A percentile compares a stretch with the other conserved stretches of the same genome.
phyloP scores from a whole-genome alignment of 1,140 invertebrate species.

The Phymastichus coffea region DNA sequence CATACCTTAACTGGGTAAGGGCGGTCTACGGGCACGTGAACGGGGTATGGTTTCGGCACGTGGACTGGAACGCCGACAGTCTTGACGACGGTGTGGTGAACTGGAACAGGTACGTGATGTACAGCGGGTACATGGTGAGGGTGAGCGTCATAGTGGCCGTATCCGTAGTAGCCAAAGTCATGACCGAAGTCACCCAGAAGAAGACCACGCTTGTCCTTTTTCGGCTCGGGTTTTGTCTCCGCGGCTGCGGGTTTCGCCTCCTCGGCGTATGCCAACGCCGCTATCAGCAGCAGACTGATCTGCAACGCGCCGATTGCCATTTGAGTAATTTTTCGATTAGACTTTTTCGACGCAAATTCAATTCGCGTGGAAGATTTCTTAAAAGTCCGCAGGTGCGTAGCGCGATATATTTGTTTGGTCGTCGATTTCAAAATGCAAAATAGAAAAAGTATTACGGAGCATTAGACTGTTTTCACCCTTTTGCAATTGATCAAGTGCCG shows the following conservation, averaged over 20 bases:
- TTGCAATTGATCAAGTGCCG: not conserved
- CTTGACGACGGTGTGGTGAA: conserved; percentile 27
- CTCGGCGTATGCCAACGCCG: conserved; percentile 35
- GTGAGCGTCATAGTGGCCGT: conserved; percentile 12
- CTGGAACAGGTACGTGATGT: conserved; percentile 28
- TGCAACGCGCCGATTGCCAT: conserved; percentile 32
- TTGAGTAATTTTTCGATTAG: too few relatives aligned
- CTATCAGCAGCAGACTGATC: conserved; percentile 49
- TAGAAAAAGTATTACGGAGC: not conserved
- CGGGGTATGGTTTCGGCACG: conserved; percentile 45
- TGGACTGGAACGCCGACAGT: conserved; percentile 42
- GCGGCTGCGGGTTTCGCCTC: conserved; percentile 20
- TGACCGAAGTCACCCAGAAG: conserved; percentile 25
- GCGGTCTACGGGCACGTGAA: conserved; percentile 47
- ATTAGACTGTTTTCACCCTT: not conserved
- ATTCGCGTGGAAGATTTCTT: too few relatives aligned
- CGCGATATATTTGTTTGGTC: too few relatives aligned
- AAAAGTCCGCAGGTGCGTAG: too few relatives aligned
- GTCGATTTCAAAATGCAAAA: too few relatives aligned
- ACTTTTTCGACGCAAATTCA: too few relatives aligned
- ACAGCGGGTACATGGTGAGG: conserved; percentile 23
- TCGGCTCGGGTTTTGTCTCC: not conserved
- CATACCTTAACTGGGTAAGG: conserved; percentile 51
- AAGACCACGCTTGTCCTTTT: conserved; percentile 50
- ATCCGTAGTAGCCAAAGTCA: conserved; percentile 28